Evolutionary conservation across 2,797 vertebrate genomes (phyloP), one percentile per base, ranked within the genome.

Genomic region (Rhadinocentrus ornatus): DNA sequence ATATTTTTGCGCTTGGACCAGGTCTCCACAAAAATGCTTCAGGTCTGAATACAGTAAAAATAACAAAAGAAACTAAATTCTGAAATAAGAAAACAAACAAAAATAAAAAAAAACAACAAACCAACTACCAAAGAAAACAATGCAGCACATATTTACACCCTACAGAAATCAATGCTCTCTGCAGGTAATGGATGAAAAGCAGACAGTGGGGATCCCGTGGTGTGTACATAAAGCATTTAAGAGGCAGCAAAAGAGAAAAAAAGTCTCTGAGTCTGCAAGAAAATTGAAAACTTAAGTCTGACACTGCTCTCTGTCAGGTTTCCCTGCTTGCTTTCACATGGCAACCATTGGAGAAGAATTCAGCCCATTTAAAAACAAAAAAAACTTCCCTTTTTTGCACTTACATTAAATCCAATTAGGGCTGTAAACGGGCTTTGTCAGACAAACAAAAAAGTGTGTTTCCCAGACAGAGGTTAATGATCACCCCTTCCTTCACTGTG

Each of bases 81-180:
- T 56, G n/a, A 29, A 34, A 63, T 66, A 66, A 66, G n/a, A 78
- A 69, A 68, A 74, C 69, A 29, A 70, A 76, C 73, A 31, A 67
- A 73, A 62, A 83, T 85, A 90, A 80, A 66, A 1, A 37, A 41
- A 59, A 82, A 87, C 85, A 88, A 86, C 83, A 76, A 90, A 90
- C 76, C 83, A 90, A 88, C 87, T 89, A 90, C 83, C 70, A 85
- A 93, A 88, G 67, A 83, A 92, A 94, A 91, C 86, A 88, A 91
- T 89, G 87, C 86, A 90, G 92, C 91, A 81, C 89, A 88, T 95
- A 95, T 95, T 95, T 95, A 95, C 95, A 94, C 76, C 88, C 84
- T 82, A 89, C 90, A 90, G 90, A 88, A 90, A 88, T 50, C 66
- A 57, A 73, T 65, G 60, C 78, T 85, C 75, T 92, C 87, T 83